Conservation (phyloP, 2,113 vertebrate species). For the Microtus oregoni region DNA sequence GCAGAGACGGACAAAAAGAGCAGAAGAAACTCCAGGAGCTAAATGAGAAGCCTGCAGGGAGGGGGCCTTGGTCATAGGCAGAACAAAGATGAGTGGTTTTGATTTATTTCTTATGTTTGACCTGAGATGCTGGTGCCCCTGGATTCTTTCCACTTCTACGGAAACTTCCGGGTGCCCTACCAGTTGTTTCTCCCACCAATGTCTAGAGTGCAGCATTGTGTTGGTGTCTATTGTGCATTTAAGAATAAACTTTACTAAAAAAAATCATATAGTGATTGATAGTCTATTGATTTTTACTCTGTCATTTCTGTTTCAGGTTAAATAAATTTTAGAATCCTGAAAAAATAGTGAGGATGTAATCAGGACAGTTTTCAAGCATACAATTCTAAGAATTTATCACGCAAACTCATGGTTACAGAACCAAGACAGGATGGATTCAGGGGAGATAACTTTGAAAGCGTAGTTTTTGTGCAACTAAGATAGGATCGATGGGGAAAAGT, state of each 20-base stretch:
- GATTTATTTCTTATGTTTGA: not conserved
- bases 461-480: not conserved
- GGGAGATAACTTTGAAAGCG: slow-evolving; percentile 20
- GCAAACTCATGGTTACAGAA: slow-evolving; percentile 9
- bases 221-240: not conserved
- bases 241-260: not conserved
- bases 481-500: not conserved
- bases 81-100: not conserved
- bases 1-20: no score
- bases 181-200: no score
- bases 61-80: not conserved
- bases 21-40: not conserved
- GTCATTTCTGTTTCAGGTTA: not conserved
- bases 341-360: not conserved
- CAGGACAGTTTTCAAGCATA: slow-evolving; percentile 3
- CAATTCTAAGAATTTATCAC: not conserved
- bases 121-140: not conserved
- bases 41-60: not conserved
- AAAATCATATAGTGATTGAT: not conserved
- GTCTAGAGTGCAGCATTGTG: not conserved
- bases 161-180: not conserved
- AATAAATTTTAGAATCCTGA: not conserved
- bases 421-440: not conserved
- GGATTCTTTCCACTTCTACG: not conserved
- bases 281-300: not conserved